These are phyloP conservation scores for Gallinago paraguaiae DNA, from an alignment of 2,113 vertebrate genomes.

Conservation along the genomic window DNA sequence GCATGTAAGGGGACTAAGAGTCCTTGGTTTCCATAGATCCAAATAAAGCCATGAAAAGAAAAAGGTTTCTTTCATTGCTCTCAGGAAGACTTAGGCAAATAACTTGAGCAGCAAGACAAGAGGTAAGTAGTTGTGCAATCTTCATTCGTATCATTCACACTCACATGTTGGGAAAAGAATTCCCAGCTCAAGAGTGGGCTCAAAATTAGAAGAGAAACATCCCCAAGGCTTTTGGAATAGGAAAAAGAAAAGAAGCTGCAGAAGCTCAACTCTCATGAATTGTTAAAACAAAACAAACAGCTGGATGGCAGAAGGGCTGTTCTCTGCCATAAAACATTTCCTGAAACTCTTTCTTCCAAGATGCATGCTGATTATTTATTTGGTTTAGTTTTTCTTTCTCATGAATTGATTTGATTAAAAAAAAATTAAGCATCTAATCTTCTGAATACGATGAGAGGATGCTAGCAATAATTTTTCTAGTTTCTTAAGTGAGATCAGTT, in stretches of 20 bases:
- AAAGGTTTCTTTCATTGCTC: background rate
- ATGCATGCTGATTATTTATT: background rate
- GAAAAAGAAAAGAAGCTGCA: background rate
- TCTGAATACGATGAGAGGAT: background rate
- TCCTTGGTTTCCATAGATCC: background rate
- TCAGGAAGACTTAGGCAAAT: background rate
- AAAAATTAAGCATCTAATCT: background rate
- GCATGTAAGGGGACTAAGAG: background rate
- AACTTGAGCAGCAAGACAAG: background rate
- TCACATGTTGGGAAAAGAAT: background rate
- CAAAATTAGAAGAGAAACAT: conserved; percentile 62
- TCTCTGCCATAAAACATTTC: conserved; percentile 4
- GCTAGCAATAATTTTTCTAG: background rate
- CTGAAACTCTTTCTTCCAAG: conserved; percentile 9
- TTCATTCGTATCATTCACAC: background rate
- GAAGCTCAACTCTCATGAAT: background rate
- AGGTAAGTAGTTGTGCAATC: background rate
- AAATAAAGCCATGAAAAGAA: background rate
- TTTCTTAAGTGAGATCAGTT: background rate
- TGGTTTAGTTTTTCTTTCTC: conserved; percentile 5
- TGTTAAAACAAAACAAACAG: conserved; percentile 47
- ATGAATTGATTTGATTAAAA: conserved; percentile 31
- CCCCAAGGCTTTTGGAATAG: background rate
- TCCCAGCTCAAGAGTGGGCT: background rate
- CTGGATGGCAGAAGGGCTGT: conserved; percentile 18